Conservation (phyloP, 2,888 invertebrate species). For the Hemistola chrysoprasaria region DNA sequence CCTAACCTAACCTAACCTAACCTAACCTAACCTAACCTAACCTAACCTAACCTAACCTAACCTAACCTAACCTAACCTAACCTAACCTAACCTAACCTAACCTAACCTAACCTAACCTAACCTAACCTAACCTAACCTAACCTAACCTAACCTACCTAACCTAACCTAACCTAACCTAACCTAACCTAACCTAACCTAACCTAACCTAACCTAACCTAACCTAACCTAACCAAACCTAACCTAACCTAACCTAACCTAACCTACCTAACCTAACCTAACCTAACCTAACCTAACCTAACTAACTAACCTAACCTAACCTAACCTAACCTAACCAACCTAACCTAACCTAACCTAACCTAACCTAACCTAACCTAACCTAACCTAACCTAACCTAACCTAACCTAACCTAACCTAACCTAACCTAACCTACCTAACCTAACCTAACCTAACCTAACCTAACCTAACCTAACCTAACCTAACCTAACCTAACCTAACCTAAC, state of each 20-base stretch:
- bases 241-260: too few species aligned
- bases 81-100: constrained; percentile 8
- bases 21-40: constrained; percentile 23
- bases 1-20: constrained; percentile 19
- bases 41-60: constrained; percentile 22
- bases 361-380: constrained; percentile 16
- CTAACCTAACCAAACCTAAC: constrained; percentile 19
- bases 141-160: too few species aligned
- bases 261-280: constrained; percentile 26
- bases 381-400: constrained; percentile 18
- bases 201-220: constrained; percentile 14
- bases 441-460: constrained; percentile 26
- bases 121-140: constrained; percentile 20
- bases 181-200: background rate
- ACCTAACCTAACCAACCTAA: too few species aligned
- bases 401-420: too few species aligned
- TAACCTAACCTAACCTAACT: constrained; percentile 21
- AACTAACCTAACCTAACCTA: constrained; percentile 10
- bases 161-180: constrained; percentile 10
- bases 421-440: constrained; percentile 27
- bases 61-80: constrained; percentile 12
- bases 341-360: background rate
- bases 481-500: constrained; percentile 23
- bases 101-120: constrained; percentile 17
- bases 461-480: constrained; percentile 24